Percentiles rank a stretch among this genome's conserved stretches.
Evolutionary conservation across 2,888 invertebrate species (phyloP).

Genomic region (Tetrapedia diversipes): DNA sequence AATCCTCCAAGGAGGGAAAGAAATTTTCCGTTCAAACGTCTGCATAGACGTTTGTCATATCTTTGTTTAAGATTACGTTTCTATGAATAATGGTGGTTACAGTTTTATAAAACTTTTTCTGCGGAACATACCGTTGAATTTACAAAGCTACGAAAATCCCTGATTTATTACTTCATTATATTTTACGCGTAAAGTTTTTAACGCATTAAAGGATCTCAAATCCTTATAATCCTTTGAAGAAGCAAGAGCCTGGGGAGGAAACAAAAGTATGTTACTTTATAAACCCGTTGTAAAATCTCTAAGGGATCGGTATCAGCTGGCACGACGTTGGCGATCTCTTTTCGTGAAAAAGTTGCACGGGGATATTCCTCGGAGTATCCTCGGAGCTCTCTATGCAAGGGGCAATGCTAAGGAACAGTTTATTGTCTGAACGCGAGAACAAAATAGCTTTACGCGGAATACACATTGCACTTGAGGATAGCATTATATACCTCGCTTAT

Average conservation of each 20-base stretch:
- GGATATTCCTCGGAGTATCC: constrained; percentile 24
- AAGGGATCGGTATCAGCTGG: constrained; percentile 21
- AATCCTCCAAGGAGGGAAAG: too few species aligned
- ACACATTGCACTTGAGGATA: constrained; percentile 8
- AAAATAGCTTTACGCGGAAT: neutral
- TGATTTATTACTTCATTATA: too few species aligned
- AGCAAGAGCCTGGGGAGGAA: neutral
- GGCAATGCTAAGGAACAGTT: constrained; percentile 2
- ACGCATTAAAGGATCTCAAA: too few species aligned
- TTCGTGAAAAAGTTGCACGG: constrained; percentile 41
- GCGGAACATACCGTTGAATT: too few species aligned
- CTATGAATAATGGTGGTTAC: too few species aligned
- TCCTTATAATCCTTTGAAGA: too few species aligned
- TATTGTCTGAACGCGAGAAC: constrained; percentile 25
- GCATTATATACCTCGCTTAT: constrained; percentile 14
- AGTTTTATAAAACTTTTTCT: too few species aligned
- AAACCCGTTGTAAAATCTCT: constrained; percentile 16
- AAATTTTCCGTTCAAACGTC: too few species aligned
- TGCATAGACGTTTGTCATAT: too few species aligned
- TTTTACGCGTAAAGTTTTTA: too few species aligned
- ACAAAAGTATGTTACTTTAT: constrained; percentile 3
- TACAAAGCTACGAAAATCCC: too few species aligned
- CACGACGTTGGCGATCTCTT: constrained; percentile 26
- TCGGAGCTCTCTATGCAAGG: neutral
- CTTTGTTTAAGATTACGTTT: too few species aligned